Base-by-base conservation (phyloP, 1,140 invertebrate genomes). In the Harpegnathos saltator region DNA sequence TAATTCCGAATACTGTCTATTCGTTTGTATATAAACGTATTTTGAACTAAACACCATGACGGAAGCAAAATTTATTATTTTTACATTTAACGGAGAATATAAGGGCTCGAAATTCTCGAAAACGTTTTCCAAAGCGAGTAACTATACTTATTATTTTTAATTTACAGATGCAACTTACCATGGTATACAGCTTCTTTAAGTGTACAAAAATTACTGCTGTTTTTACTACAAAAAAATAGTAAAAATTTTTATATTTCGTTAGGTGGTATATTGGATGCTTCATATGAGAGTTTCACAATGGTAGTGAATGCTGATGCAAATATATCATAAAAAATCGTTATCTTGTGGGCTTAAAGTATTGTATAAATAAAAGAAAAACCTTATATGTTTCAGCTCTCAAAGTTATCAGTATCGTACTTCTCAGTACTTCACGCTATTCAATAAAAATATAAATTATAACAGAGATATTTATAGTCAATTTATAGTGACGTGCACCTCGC, bases 181-280 rank as follows among this genome's bases (percentile, higher is more conserved):
- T 89, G 83, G 84, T 80, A 85, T 17, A 63, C 59, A 24, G 22
- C 82, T 19, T 54, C 84, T 0, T 0, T 69, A 7, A 29, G 48
- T 1, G 17, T 24, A 7, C 69, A 84, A 65, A 83, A 84, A 74
- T 63, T 88, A 50, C 33, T 86, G 14, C 22, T 83, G 33, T 48
- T 84, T 9, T 58, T 88, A n/a, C 80, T 88, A 63, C 24, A 74
- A 22, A 73, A 62, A 71, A 66, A 80, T 56, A 14, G n/a, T 0
- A 71, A 38, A 19, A 50, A 62, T 0, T 78, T 69, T 62, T 15
- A 2, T 50, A 48, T 84, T 1, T 63, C 61, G 0, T 66, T 74
- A 19, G 82, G 78, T 17, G 72, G 61, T 62, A 11, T 82, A 15
- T 82, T 48, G 44, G 54, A 48, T 12, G 1, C 82, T 1, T 83